These are phyloP conservation scores for Lasioglossum albipes DNA, from an alignment of 1,140 invertebrate species.

Conservation along the genomic window DNA sequence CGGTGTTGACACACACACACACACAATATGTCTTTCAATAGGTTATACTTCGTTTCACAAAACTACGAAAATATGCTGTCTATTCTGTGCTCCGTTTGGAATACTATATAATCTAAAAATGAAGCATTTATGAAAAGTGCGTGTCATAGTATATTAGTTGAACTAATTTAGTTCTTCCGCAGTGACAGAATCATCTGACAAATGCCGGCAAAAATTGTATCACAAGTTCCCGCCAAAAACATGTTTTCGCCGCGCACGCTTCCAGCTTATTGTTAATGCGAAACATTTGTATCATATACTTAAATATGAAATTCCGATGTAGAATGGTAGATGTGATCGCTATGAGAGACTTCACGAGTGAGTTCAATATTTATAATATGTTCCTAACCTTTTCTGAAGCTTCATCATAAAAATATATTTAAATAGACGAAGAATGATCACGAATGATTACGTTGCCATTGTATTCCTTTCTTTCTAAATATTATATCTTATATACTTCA, in stretches of 20 bases:
- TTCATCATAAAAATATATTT: no score
- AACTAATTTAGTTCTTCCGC: no score
- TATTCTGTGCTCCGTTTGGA: no score
- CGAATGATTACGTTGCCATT: no score
- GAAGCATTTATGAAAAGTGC: no score
- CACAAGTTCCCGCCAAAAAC: neutral
- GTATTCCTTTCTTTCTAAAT: no score
- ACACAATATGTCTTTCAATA: no score
- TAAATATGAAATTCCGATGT: constrained; percentile 79
- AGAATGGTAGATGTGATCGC: constrained; percentile 81
- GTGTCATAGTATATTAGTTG: no score
- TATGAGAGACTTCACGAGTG: constrained; percentile 83
- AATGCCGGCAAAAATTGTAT: neutral
- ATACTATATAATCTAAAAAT: neutral
- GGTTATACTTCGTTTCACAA: no score
- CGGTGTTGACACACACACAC: no score
- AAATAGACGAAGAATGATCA: no score
- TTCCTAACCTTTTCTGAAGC: constrained; percentile 36
- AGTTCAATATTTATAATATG: constrained; percentile 45
- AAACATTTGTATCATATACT: neutral
- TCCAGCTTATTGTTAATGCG: neutral
- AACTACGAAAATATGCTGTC: no score
- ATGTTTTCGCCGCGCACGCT: neutral
- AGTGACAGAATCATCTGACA: neutral
- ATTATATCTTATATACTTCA: neutral